These are phyloP conservation scores for Meandrina meandrites DNA, from an alignment of 92 coral and sea anemone genomes.

Conservation along the genomic window DNA sequence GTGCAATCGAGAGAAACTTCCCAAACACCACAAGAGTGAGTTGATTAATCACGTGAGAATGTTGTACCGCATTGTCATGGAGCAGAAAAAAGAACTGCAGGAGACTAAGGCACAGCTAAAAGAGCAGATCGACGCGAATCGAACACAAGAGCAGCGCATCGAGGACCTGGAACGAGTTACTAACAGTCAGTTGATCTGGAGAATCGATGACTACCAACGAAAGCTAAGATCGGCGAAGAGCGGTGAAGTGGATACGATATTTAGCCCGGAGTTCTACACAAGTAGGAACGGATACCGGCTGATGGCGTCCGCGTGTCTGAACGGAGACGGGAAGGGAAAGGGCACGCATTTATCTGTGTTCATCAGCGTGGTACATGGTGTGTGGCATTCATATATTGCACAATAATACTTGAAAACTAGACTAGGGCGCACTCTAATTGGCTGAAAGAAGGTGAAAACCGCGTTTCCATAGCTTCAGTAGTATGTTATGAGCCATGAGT, in stretches of 20 bases:
- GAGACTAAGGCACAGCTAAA: constrained; percentile 31
- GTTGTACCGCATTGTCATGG: constrained; percentile 46
- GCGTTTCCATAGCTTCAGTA: no score
- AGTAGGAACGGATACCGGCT: constrained; percentile 59
- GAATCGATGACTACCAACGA: constrained; percentile 65
- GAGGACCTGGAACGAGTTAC: constrained; percentile 74
- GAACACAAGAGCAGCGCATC: constrained; percentile 54
- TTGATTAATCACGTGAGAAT: constrained; percentile 45
- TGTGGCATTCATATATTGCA: background rate
- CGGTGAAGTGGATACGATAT: constrained; percentile 35
- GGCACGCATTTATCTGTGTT: constrained; percentile 57
- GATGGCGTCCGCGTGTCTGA: constrained; percentile 56
- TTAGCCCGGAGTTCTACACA: constrained; percentile 55
- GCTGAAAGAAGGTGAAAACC: no score
- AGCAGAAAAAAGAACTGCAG: constrained; percentile 44
- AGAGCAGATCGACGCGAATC: constrained; percentile 57
- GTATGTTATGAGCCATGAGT: no score
- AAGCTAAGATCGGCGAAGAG: constrained; percentile 1
- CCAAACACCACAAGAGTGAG: constrained; percentile 52
- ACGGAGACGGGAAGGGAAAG: constrained; percentile 61
- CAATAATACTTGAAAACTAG: no score
- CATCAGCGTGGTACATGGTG: constrained; percentile 60
- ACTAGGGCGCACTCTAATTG: no score
- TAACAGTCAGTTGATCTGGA: constrained; percentile 74
- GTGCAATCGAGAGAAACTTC: constrained; percentile 62